Percentiles rank a stretch among this genome's conserved stretches.
phyloP scores from a whole-genome alignment of 2,797 vertebrate species.

The Apogon talboti region DNA sequence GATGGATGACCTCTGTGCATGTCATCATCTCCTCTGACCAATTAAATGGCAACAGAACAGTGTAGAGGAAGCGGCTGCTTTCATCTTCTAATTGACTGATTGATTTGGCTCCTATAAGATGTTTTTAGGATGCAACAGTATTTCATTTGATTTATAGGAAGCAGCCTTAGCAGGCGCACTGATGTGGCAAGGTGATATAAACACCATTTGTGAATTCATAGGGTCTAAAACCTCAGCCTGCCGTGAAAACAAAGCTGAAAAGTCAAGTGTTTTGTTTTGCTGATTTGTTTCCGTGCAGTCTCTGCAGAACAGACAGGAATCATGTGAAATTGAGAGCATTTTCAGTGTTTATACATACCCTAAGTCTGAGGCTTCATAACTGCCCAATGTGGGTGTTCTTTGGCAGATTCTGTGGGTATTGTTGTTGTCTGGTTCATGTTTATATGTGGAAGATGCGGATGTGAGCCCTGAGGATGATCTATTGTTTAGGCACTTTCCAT shows the following conservation, averaged over 20 bases:
- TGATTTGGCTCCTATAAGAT: conserved; percentile 50
- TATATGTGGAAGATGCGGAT: conserved; percentile 35
- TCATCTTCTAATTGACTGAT: conserved; percentile 68
- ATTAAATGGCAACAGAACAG: conserved; percentile 42
- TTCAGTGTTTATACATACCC: conserved; percentile 41
- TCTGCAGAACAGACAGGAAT: conserved; percentile 27
- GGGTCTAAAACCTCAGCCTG: conserved; percentile 33
- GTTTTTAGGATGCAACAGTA: conserved; percentile 40
- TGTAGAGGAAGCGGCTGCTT: conserved; percentile 51
- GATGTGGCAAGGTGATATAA: conserved; percentile 49
- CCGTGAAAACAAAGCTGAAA: conserved; percentile 23
- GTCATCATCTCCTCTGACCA: conserved; percentile 51
- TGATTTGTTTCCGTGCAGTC: conserved; percentile 43
- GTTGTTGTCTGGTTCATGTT: conserved; percentile 44
- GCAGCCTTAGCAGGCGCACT: conserved; percentile 27
- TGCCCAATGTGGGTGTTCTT: conserved; percentile 46
- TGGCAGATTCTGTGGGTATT: conserved; percentile 40
- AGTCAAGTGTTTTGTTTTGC: conserved; percentile 45
- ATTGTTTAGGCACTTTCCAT: conserved; percentile 40
- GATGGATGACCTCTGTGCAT: conserved; percentile 45
- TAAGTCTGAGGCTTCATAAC: conserved; percentile 27
- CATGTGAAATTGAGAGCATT: conserved; percentile 21
- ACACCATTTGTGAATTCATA: conserved; percentile 49
- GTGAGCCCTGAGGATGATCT: conserved; percentile 44
- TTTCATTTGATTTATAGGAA: conserved; percentile 62